A percentile compares a stretch with the other conserved stretches of the same genome.
Conservation (phyloP, 1,140 invertebrate species). For the Aphelinus certus region DNA sequence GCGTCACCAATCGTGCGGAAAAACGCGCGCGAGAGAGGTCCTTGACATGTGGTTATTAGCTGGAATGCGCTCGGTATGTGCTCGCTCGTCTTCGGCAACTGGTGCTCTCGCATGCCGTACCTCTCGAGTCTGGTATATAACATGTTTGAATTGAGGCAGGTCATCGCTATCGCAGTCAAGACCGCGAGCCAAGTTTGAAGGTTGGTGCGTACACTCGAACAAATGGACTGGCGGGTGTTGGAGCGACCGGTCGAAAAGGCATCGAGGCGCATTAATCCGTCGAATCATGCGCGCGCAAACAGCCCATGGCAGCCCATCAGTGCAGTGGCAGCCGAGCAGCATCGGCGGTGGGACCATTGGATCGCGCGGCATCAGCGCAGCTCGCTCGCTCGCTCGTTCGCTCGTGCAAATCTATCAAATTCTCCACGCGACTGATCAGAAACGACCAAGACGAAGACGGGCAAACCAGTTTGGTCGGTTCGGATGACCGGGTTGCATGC, state of each 20-base stretch:
- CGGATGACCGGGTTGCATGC: conserved; percentile 57
- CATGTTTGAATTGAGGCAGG: too few species aligned
- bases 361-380: not conserved
- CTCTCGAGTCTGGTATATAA: too few species aligned
- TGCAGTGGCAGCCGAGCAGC: not conserved
- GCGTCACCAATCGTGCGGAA: too few species aligned
- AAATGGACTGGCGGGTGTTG: too few species aligned
- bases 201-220: too few species aligned
- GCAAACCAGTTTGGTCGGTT: conserved; percentile 64
- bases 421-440: conserved; percentile 57
- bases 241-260: not conserved
- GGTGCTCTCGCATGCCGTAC: too few species aligned
- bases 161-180: too few species aligned
- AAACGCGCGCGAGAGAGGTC: too few species aligned
- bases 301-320: not conserved
- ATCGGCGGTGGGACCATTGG: not conserved
- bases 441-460: conserved; percentile 46
- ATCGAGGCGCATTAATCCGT: not conserved
- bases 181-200: too few species aligned
- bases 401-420: conserved; percentile 62
- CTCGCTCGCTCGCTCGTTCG: not conserved
- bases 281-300: not conserved
- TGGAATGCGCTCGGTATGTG: too few species aligned
- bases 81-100: too few species aligned
- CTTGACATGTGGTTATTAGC: too few species aligned